Percentiles rank a stretch among this genome's conserved stretches.
phyloP scores from a whole-genome alignment of 2,888 invertebrate species.

The Pocota personata region DNA sequence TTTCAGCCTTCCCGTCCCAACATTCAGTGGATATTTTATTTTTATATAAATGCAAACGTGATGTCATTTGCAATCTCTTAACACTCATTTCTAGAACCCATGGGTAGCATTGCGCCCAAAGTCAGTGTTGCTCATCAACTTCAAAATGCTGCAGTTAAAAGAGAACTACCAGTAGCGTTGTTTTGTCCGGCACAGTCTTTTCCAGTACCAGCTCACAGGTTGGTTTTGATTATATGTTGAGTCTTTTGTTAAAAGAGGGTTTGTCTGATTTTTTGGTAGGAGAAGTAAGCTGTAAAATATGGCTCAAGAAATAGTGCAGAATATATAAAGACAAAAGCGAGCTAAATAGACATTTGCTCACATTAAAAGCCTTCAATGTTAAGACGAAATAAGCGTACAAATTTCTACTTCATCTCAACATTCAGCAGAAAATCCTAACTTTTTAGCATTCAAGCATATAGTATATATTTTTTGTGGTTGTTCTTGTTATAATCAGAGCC shows the following conservation, averaged over 20 bases:
- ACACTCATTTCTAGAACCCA: conserved; percentile 78
- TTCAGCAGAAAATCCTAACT: too few relatives aligned
- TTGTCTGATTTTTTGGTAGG: too few relatives aligned
- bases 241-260: too few relatives aligned
- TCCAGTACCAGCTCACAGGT: conserved; percentile 80
- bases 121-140: conserved; percentile 82
- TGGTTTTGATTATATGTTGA: conserved; percentile 3
- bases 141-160: conserved; percentile 75
- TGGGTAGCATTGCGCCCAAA: conserved; percentile 84
- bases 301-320: too few relatives aligned
- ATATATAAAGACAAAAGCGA: too few relatives aligned
- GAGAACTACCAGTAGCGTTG: conserved; percentile 83
- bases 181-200: conserved; percentile 88
- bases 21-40: conserved; percentile 73
- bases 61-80: too few relatives aligned
- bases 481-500: conserved; percentile 80
- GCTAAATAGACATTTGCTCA: too few relatives aligned
- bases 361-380: background rate
- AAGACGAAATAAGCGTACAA: background rate
- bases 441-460: too few relatives aligned
- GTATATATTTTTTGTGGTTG: too few relatives aligned
- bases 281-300: too few relatives aligned
- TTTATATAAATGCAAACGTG: too few relatives aligned
- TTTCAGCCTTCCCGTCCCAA: conserved; percentile 9
- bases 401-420: background rate